Base-by-base conservation (phyloP, 2,113 vertebrate genomes). In the Pontoporia blainvillei region DNA sequence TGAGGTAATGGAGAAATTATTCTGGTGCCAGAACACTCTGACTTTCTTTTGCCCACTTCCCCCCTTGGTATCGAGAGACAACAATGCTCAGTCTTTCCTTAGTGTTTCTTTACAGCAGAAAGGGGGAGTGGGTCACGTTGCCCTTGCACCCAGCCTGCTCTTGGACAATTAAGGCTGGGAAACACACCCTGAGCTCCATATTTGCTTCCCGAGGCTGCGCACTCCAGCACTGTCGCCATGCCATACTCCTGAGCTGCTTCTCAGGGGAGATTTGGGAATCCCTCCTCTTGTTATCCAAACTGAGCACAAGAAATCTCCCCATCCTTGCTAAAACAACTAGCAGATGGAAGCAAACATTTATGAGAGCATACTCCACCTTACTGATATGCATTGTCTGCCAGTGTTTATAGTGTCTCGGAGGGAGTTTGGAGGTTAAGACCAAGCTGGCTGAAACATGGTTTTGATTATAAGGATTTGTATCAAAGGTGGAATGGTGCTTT, bases 1-100 rank as follows among this genome's bases (percentile, higher is more conserved):
- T 99, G 98, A 99, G 98, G 98, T 99, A 98, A 99, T 98, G 99
- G 98, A 99, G 99, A 99, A 99, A 98, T 98, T 98, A 97, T 97
- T 98, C 98, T 98, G 96, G 86, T 97, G 98, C 99, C 99, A 99
- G 98, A 98, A 98, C 94, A 75, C 94, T 97, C 95, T 94, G 2
- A 90, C 83, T 96, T 93, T 82, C 71, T 86, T 69, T 83, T 36
- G 8, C 78, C 46, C 46, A 62, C 83, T 39, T 95, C 69, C 86
- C 71, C 64, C 88, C 73, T 96, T 83, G 46, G 97, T 98, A 98
- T 75, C 97, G 97, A 96, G 95, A 97, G 98, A 96, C 97, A 98
- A 98, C 98, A 98, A 97, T 98, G 93, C 94, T 96, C 95, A 97
- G 96, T 94, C 73, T 98, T 92, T 95, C 91, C 13, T 49, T 49